A percentile compares a stretch with the other conserved stretches of the same genome.
Evolutionary conservation across 2,113 vertebrate genomes (phyloP).

Genomic region (Chaetodon trifascialis): DNA sequence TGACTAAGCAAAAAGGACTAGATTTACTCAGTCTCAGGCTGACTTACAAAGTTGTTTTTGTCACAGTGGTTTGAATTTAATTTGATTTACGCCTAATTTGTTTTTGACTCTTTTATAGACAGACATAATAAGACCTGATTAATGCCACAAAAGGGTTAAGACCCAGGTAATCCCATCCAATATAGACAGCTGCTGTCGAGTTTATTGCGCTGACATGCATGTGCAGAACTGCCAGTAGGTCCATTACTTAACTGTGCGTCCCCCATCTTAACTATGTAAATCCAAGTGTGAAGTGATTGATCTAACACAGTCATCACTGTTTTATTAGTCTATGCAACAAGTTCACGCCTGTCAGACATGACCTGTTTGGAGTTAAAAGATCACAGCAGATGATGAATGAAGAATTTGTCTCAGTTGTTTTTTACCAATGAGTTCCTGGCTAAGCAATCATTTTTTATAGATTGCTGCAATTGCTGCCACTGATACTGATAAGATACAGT

Average conservation of each 20-base stretch:
- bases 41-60: not conserved
- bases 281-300: not conserved
- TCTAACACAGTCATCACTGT: not conserved
- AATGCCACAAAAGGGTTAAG: not conserved
- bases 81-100: not conserved
- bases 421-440: too few relatives aligned
- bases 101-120: not conserved
- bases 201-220: not conserved
- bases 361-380: not conserved
- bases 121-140: not conserved
- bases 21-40: not conserved
- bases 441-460: not conserved
- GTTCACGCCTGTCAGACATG: not conserved
- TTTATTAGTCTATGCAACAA: not conserved
- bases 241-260: not conserved
- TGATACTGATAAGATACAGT: not conserved
- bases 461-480: accelerated
- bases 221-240: not conserved
- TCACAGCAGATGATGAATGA: not conserved
- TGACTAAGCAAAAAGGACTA: not conserved
- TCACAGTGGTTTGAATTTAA: not conserved
- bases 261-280: not conserved
- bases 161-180: not conserved
- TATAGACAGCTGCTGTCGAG: not conserved
- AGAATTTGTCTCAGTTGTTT: not conserved